These are phyloP conservation scores for Agonopterix arenella DNA, from an alignment of 2,888 invertebrate species.

Conservation along the genomic window DNA sequence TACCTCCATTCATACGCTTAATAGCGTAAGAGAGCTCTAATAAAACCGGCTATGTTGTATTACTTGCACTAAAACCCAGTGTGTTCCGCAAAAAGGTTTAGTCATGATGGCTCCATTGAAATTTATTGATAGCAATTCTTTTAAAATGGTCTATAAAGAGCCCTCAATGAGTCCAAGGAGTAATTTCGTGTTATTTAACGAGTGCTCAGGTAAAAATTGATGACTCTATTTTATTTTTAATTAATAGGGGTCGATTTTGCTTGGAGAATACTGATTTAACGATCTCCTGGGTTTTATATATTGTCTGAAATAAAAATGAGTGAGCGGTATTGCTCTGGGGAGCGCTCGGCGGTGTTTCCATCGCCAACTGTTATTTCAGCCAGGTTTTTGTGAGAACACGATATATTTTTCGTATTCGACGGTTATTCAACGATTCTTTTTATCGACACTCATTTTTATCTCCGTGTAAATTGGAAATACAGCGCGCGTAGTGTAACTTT, in stretches of 20 bases:
- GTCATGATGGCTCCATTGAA: constrained; percentile 29
- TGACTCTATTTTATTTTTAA: not conserved
- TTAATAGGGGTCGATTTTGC: not conserved
- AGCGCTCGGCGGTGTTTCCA: not conserved
- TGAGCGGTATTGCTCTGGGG: not conserved
- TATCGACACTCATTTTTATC: no score
- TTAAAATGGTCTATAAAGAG: constrained; percentile 35
- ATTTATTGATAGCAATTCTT: constrained; percentile 40
- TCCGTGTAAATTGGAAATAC: no score
- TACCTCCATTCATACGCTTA: no score
- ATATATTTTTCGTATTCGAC: no score
- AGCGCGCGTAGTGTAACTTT: no score
- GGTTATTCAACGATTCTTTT: no score
- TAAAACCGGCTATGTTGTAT: constrained; percentile 8
- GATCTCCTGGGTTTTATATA: not conserved
- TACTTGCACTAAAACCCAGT: constrained; percentile 22
- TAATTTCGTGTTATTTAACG: constrained; percentile 29
- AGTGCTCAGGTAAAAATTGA: constrained; percentile 9
- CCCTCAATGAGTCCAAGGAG: constrained; percentile 26
- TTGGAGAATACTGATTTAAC: not conserved
- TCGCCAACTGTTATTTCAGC: no score
- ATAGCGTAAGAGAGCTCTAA: not conserved
- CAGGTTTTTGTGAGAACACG: no score
- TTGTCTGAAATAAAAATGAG: constrained; percentile 1
- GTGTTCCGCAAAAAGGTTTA: constrained; percentile 21